phyloP scores from a whole-genome alignment of 2,888 invertebrate species.

The Tipula confusa region DNA sequence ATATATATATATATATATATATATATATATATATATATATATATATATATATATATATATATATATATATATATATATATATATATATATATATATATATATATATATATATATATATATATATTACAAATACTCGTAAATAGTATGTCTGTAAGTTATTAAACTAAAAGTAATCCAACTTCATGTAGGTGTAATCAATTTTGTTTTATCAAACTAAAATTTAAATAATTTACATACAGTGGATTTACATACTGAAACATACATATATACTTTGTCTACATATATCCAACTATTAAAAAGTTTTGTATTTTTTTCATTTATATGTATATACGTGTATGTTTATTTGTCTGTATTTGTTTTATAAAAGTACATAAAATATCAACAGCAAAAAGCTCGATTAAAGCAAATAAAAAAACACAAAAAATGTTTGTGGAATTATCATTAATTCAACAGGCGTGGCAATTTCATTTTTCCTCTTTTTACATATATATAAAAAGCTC shows the following conservation, averaged over 20 bases:
- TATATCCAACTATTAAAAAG: neutral
- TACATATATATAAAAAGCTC: neutral
- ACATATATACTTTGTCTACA: neutral
- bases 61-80: neutral
- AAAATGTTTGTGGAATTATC: neutral
- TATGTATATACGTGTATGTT: neutral
- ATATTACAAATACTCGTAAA: too few species aligned
- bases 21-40: neutral
- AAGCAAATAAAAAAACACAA: neutral
- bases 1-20: neutral
- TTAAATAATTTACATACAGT: neutral
- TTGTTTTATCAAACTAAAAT: slow-evolving; percentile 20
- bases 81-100: neutral
- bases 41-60: neutral
- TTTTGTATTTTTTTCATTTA: too few species aligned
- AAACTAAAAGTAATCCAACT: neutral
- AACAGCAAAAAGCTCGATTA: neutral
- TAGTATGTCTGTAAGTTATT: neutral
- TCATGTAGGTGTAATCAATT: slow-evolving; percentile 30
- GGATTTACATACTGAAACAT: neutral
- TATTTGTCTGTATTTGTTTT: too few species aligned
- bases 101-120: neutral
- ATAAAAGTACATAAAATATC: neutral
- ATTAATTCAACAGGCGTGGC: slow-evolving; percentile 20
- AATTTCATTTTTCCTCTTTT: neutral